Base-by-base conservation (phyloP, 2,888 invertebrate species). In the Emmelina monodactyla region DNA sequence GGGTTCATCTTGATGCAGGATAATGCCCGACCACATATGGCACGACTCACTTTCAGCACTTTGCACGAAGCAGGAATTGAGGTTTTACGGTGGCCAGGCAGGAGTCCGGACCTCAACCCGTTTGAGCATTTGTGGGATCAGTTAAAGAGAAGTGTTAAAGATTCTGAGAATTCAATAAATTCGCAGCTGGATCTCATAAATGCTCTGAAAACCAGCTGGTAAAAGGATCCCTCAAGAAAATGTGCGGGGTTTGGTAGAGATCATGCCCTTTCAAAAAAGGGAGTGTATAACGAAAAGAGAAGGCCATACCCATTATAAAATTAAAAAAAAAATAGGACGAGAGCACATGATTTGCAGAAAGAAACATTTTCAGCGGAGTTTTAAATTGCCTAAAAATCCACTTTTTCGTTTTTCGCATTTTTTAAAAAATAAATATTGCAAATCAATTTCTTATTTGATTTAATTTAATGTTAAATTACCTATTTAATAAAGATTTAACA, bases 31-130 rank as follows among this genome's bases (percentile, higher is more conserved):
- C n/a, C n/a, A n/a, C 36, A 35, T 33, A 36, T 28, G 16, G 37
- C 36, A n/a, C 29, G 28, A 28, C 22, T 35, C 31, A 33, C 35
- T n/a, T n/a, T n/a, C n/a, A n/a, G n/a, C n/a, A n/a, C n/a, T 7
- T 33, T 38, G 14, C 22, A 34, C 25, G 35, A 38, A 29, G 40
- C 38, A 31, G 31, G 34, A 22, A 40, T 40, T 31, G 13, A 32
- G 25, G 32, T 41, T 31, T 37, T 44, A 37, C 39, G 37, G 34
- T 40, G 40, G 42, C 42, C 39, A 35, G 42, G 42, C 34, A 40
- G 31, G 35, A 37, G 36, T 33, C 38, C 37, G 12, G 39, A 37
- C 14, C 36, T 41, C 16, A 39, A 38, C 16, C 38, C 42, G 7
- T 40, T 42, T 22, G 38, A 40, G 28, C 38, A 40, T 16, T 36